Evolutionary conservation across 23 tunicate genomes (phyloP).

Genomic region (Halocynthia aurantium): DNA sequence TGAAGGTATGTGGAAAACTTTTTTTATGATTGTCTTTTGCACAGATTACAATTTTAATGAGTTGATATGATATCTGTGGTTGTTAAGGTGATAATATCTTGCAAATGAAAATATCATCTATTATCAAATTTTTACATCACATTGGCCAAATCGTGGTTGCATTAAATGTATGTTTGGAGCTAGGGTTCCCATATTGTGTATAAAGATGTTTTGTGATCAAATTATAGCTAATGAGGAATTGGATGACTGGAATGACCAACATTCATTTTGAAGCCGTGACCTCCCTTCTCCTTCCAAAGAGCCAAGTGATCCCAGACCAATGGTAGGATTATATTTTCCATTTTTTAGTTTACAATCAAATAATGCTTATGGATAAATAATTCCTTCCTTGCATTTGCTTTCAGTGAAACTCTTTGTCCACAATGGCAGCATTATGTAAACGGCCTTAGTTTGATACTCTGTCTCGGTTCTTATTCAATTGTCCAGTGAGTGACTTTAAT

Average conservation of each 20-base stretch:
- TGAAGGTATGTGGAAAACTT: constrained; percentile 22
- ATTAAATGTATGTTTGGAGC: too few species aligned
- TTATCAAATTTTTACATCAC: too few species aligned
- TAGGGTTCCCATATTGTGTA: too few species aligned
- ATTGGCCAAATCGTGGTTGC: too few species aligned
- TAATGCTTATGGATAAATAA: not conserved
- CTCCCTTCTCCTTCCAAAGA: not conserved
- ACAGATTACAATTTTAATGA: too few species aligned
- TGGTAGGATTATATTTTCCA: not conserved
- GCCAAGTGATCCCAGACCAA: constrained; percentile 3
- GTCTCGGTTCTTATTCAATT: constrained; percentile 64
- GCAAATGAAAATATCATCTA: too few species aligned
- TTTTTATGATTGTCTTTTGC: too few species aligned
- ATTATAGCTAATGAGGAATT: constrained; percentile 6
- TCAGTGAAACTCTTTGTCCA: constrained; percentile 71
- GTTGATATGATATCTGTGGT: not conserved
- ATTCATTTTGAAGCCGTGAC: not conserved
- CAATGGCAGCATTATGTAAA: constrained; percentile 57
- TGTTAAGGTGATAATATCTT: not conserved
- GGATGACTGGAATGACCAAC: constrained; percentile 2
- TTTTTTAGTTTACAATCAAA: not conserved
- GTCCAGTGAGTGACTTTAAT: constrained; percentile 38
- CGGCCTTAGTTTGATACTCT: constrained; percentile 35
- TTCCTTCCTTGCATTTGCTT: not conserved
- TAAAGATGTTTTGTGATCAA: not conserved